These are phyloP conservation scores for Operophtera brumata DNA, from an alignment of 2,888 invertebrate genomes.

Conservation along the genomic window DNA sequence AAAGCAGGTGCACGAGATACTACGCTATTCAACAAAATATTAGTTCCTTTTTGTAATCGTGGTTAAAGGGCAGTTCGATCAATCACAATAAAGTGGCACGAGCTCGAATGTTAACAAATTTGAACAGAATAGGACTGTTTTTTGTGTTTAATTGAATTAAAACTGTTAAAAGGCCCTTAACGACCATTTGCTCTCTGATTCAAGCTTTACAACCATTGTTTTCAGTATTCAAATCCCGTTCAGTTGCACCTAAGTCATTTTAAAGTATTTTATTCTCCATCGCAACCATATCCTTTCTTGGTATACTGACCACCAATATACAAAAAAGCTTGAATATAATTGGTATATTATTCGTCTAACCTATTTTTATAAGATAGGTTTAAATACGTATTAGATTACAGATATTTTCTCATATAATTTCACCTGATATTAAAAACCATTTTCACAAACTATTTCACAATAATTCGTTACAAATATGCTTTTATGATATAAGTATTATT, in stretches of 20 bases:
- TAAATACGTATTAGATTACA: constrained; percentile 23
- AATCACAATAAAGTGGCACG: background rate
- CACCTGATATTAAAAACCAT: constrained; percentile 41
- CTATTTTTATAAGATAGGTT: constrained; percentile 31
- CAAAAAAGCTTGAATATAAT: constrained; percentile 27
- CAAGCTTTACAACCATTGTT: constrained; percentile 24
- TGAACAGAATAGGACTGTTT: background rate
- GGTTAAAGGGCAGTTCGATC: background rate
- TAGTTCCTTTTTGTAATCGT: background rate
- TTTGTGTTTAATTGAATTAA: background rate
- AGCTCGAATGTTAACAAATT: background rate
- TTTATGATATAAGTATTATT: constrained; percentile 75
- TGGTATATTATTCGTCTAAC: constrained; percentile 26
- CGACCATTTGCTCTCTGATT: constrained; percentile 25
- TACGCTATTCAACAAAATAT: background rate
- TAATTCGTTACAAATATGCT: constrained; percentile 54
- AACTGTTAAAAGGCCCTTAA: background rate
- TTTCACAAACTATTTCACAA: constrained; percentile 73
- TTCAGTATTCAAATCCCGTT: constrained; percentile 28
- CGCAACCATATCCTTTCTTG: constrained; percentile 12
- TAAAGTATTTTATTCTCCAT: constrained; percentile 34
- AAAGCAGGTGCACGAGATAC: background rate
- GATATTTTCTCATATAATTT: constrained; percentile 28
- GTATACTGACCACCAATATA: constrained; percentile 34
- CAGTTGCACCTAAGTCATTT: constrained; percentile 31